phyloP scores from a whole-genome alignment of 92 coral and sea anemone genomes.

The Ricordea florida region DNA sequence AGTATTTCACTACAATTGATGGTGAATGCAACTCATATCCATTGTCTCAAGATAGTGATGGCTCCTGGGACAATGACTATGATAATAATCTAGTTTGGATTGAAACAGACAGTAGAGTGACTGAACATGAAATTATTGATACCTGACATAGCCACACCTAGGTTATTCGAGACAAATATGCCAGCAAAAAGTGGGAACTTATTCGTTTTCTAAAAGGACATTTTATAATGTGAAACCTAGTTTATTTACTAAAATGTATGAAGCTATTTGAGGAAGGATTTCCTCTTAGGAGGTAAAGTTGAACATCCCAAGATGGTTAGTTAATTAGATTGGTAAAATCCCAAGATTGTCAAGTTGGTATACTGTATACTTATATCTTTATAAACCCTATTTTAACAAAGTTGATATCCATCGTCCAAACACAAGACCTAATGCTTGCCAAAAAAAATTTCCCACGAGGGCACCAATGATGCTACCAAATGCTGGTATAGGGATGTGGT shows the following conservation, averaged over 20 bases:
- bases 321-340: too few relatives aligned
- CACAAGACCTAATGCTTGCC: slow-evolving; percentile 74
- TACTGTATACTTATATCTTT: background rate
- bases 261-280: too few relatives aligned
- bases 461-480: slow-evolving; percentile 74
- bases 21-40: background rate
- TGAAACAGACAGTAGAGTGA: background rate
- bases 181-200: too few relatives aligned
- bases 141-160: too few relatives aligned
- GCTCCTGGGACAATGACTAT: slow-evolving; percentile 6
- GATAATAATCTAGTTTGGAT: slow-evolving; percentile 62
- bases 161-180: too few relatives aligned
- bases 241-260: too few relatives aligned
- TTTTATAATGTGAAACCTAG: too few relatives aligned
- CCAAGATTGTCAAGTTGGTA: too few relatives aligned
- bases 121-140: background rate
- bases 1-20: background rate
- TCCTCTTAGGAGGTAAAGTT: too few relatives aligned
- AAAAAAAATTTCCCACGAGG: slow-evolving; percentile 61
- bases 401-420: slow-evolving; percentile 87
- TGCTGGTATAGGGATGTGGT: slow-evolving; percentile 63
- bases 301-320: too few relatives aligned
- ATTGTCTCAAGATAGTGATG: slow-evolving; percentile 21
- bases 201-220: too few relatives aligned
- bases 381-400: slow-evolving; percentile 17